Evolutionary conservation across 2,888 invertebrate species (phyloP).

Genomic region (Fragum whitleyi): DNA sequence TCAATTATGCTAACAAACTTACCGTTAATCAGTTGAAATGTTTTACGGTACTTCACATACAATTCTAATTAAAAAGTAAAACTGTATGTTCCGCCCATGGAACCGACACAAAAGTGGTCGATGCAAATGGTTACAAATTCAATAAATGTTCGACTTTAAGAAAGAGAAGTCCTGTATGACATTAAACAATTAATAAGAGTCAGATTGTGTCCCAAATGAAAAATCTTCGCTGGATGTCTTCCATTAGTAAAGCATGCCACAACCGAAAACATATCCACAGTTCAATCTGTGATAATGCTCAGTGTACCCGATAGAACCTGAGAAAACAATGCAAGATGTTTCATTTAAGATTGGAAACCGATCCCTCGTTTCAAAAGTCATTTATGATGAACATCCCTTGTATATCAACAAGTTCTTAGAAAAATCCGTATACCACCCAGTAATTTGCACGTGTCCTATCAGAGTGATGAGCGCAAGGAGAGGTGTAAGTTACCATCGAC

Average conservation of each 20-base stretch:
- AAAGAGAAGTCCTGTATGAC: no score
- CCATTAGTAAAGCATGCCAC: neutral
- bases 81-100: no score
- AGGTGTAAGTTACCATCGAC: conserved; percentile 15
- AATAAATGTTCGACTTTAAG: no score
- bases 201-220: no score
- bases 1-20: no score
- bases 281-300: neutral
- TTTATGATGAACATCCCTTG: conserved; percentile 10
- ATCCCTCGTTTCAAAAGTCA: conserved; percentile 14
- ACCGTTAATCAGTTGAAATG: no score
- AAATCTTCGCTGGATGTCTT: no score
- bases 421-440: conserved; percentile 22
- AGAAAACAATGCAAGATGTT: conserved; percentile 20
- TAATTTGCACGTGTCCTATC: conserved; percentile 27
- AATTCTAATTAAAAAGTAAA: no score
- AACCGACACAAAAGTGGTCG: no score
- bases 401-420: conserved; percentile 30
- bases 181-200: no score
- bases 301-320: neutral
- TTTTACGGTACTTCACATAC: no score
- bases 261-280: neutral
- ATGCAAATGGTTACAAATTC: no score
- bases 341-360: conserved; percentile 18
- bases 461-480: neutral